Evolutionary conservation across 1,140 invertebrate genomes (phyloP).

Genomic region (Tribolium madens): DNA sequence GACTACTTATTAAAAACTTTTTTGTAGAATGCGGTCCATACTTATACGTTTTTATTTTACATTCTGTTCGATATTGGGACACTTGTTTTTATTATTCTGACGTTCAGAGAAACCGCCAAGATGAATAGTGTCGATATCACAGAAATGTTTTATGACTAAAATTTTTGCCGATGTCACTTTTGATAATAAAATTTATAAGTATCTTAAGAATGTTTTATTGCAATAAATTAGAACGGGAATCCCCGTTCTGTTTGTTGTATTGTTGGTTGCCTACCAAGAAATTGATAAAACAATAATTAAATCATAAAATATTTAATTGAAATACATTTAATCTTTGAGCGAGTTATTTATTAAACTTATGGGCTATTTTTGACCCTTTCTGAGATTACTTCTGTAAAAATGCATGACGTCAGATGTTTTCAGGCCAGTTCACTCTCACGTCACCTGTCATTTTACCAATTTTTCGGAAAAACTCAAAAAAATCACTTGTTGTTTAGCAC

Average conservation of each 20-base stretch:
- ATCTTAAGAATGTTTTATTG: no score
- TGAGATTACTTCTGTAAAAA: no score
- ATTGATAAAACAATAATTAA: no score
- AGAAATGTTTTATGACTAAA: neutral
- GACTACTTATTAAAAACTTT: neutral
- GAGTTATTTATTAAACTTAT: no score
- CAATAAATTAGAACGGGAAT: no score
- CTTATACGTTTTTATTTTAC: neutral
- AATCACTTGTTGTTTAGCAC: constrained; percentile 3
- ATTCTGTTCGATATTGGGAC: neutral
- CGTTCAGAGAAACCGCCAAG: neutral
- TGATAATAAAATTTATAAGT: neutral
- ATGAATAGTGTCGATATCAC: neutral
- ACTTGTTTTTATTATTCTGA: neutral
- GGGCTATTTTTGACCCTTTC: no score
- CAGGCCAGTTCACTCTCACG: constrained; percentile 3
- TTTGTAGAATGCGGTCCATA: neutral
- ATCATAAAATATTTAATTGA: no score
- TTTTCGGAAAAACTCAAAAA: constrained; percentile 21
- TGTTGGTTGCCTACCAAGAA: no score
- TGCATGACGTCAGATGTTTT: no score
- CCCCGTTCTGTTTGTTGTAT: no score
- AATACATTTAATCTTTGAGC: no score
- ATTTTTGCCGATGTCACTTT: neutral
- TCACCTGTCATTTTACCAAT: constrained; percentile 4